Conservation (phyloP, 2,113 vertebrate species). For the Probosciger aterrimus region DNA sequence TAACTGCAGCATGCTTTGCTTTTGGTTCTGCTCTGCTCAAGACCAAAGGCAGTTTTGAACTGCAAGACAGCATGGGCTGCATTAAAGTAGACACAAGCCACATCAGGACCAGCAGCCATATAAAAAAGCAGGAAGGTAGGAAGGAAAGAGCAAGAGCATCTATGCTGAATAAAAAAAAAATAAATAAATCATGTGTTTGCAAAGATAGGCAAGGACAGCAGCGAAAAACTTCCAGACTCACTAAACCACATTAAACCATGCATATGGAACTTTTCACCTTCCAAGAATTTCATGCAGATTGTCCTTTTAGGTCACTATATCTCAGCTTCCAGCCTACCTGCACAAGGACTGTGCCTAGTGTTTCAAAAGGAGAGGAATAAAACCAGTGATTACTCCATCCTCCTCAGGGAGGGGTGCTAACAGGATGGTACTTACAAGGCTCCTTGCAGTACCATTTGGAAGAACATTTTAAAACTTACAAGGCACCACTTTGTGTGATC, state of each 20-base stretch:
- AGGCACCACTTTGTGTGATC: neutral
- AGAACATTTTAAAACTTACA: neutral
- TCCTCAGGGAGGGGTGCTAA: neutral
- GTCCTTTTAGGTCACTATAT: neutral
- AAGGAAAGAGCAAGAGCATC: neutral
- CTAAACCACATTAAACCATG: rapidly evolving
- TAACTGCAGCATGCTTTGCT: neutral
- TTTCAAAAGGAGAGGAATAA: neutral
- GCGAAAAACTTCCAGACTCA: neutral
- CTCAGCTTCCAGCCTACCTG: neutral
- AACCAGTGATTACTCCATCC: neutral
- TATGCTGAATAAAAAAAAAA: neutral
- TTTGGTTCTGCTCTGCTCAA: neutral
- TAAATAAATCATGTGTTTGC: neutral
- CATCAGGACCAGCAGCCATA: neutral
- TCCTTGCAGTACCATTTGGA: neutral
- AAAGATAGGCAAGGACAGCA: neutral
- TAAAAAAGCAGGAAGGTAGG: neutral
- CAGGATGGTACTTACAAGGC: neutral
- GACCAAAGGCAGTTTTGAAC: neutral
- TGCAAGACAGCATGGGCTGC: neutral
- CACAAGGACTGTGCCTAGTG: neutral
- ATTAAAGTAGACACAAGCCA: neutral
- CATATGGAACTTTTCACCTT: neutral
- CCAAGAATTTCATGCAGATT: neutral